These are phyloP conservation scores for Diarsia mendica DNA, from an alignment of 2,888 invertebrate genomes.

Conservation along the genomic window DNA sequence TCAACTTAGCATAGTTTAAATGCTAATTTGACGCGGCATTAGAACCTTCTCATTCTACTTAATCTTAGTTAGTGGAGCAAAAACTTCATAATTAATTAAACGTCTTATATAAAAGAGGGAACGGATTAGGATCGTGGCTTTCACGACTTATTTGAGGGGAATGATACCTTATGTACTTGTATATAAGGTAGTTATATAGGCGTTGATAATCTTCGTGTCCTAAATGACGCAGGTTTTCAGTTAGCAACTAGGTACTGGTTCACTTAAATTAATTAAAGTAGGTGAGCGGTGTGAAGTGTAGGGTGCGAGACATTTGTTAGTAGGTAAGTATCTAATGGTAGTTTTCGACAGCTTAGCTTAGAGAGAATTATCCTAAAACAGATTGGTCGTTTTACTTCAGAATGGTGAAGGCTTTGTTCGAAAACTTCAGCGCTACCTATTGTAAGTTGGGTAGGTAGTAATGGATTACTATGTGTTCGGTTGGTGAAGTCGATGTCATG, in stretches of 20 bases:
- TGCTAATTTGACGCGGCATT: slow-evolving; percentile 53
- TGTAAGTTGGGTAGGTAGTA: slow-evolving; percentile 11
- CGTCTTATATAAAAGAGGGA: slow-evolving; percentile 48
- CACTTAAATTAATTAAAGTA: slow-evolving; percentile 75
- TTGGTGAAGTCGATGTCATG: not conserved
- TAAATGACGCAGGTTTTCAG: slow-evolving; percentile 53
- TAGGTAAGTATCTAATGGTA: not conserved
- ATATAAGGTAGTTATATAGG: slow-evolving; percentile 18
- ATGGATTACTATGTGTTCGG: not conserved
- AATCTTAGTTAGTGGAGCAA: slow-evolving; percentile 53
- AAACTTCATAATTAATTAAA: slow-evolving; percentile 62
- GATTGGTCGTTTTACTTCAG: slow-evolving; percentile 22
- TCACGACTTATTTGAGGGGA: slow-evolving; percentile 38
- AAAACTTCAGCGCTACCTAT: slow-evolving; percentile 1
- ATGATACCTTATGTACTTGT: slow-evolving; percentile 7
- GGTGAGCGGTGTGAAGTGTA: slow-evolving; percentile 64
- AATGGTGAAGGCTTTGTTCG: slow-evolving; percentile 22
- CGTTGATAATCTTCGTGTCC: slow-evolving; percentile 28
- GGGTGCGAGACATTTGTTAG: slow-evolving; percentile 40
- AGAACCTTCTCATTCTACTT: slow-evolving; percentile 46
- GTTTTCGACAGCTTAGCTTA: not conserved
- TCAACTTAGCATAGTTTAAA: slow-evolving; percentile 57
- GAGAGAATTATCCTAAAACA: slow-evolving; percentile 29
- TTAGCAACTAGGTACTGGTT: slow-evolving; percentile 55
- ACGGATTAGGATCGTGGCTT: slow-evolving; percentile 45